phyloP scores from a whole-genome alignment of 2,113 vertebrate genomes.

The Procavia capensis region DNA sequence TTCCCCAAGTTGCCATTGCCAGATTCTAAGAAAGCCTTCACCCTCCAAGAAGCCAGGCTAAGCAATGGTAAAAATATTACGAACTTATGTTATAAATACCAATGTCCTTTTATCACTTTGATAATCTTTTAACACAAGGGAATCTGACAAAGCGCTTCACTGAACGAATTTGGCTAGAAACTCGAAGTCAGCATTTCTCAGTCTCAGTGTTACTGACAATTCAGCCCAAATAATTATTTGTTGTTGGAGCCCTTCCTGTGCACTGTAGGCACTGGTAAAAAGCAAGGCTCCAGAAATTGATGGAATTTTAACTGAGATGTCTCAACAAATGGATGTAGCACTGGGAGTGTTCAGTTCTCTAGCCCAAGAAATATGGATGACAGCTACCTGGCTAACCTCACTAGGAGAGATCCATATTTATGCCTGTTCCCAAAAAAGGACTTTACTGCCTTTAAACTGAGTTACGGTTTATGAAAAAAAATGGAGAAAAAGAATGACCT shows the following conservation, averaged over 20 bases:
- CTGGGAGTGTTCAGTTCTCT: too few relatives aligned
- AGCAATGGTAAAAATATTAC: background rate
- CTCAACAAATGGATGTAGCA: too few relatives aligned
- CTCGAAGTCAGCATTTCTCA: background rate
- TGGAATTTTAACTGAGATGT: too few relatives aligned
- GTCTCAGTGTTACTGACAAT: background rate
- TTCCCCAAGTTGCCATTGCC: background rate
- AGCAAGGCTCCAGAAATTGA: too few relatives aligned
- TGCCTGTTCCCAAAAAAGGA: too few relatives aligned
- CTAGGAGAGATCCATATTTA: slow-evolving; percentile 7
- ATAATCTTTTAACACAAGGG: background rate
- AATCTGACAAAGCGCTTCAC: background rate
- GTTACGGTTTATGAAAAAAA: background rate
- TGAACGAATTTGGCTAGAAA: background rate
- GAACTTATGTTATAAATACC: background rate
- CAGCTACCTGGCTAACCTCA: too few relatives aligned
- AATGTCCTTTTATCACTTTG: background rate
- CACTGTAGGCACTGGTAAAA: too few relatives aligned
- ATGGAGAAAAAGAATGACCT: fast-evolving
- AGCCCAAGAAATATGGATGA: too few relatives aligned
- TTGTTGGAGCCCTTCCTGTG: background rate
- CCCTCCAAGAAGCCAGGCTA: background rate
- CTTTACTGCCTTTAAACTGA: slow-evolving; percentile 3
- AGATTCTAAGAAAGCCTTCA: background rate
- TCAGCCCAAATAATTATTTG: background rate